phyloP scores from a whole-genome alignment of 2,113 vertebrate species.

The Scalopus aquaticus region DNA sequence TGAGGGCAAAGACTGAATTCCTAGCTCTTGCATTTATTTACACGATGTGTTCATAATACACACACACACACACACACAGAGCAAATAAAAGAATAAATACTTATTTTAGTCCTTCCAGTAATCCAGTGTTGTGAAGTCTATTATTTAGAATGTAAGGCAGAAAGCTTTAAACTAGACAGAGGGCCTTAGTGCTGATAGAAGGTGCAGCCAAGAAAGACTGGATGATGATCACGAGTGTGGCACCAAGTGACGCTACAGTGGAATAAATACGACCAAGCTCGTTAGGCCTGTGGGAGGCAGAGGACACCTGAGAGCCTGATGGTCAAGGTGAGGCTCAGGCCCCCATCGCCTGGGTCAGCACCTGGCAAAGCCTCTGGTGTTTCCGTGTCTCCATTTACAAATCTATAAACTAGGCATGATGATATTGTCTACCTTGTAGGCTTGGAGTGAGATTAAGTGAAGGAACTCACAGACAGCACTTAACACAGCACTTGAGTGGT shows the following conservation, averaged over 20 bases:
- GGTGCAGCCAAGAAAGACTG: not conserved
- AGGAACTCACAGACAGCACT: not conserved
- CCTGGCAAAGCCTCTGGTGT: not conserved
- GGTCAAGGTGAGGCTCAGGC: not conserved
- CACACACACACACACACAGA: not conserved
- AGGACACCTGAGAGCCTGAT: not conserved
- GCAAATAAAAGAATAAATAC: not conserved
- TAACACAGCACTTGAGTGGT: not conserved
- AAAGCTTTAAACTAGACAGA: not conserved
- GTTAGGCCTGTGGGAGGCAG: not conserved
- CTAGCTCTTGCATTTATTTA: not conserved
- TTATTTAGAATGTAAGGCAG: not conserved
- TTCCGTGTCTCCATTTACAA: not conserved
- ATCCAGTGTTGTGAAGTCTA: not conserved
- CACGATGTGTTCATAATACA: not conserved
- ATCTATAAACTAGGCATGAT: not conserved
- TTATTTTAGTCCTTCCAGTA: not conserved
- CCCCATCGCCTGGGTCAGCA: no score
- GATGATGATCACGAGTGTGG: not conserved
- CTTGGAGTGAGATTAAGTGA: not conserved
- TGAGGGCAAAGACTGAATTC: not conserved
- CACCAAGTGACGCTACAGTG: not conserved
- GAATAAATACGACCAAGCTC: not conserved
- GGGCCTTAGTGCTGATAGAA: not conserved
- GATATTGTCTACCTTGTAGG: not conserved